Percentiles rank a stretch among this genome's conserved stretches.
These are phyloP conservation scores for Carcinoscorpius rotundicauda DNA, from an alignment of 1,140 invertebrate species.

Conservation along the genomic window DNA sequence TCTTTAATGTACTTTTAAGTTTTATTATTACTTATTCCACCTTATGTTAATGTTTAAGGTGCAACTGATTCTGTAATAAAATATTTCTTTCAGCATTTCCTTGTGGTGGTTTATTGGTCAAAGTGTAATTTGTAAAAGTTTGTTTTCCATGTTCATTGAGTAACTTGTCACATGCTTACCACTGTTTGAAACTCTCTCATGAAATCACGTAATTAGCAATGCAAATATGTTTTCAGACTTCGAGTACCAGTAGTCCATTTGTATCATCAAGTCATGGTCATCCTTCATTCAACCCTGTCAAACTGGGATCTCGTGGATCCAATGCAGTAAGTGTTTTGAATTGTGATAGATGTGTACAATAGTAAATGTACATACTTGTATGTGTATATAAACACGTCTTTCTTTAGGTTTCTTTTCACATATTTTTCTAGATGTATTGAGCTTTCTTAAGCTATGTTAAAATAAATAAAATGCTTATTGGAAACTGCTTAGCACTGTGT, in stretches of 20 bases:
- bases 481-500: background rate
- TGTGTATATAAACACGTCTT: constrained; percentile 4
- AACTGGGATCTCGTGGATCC: constrained; percentile 63
- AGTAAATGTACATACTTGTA: constrained; percentile 15
- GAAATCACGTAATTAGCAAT: no score
- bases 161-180: no score
- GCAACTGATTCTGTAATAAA: no score
- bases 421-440: constrained; percentile 9
- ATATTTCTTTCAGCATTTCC: no score
- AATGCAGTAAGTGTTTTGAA: constrained; percentile 40
- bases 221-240: background rate
- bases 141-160: no score
- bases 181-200: no score
- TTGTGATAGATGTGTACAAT: constrained; percentile 1
- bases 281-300: constrained; percentile 84
- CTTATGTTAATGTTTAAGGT: no score
- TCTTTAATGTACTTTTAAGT: no score
- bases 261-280: constrained; percentile 77
- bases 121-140: no score
- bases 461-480: background rate
- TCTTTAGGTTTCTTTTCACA: constrained; percentile 12
- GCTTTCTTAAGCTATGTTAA: background rate
- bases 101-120: no score
- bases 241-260: constrained; percentile 54
- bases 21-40: no score